These are phyloP conservation scores for Spodoptera frugiperda DNA, from an alignment of 1,140 invertebrate genomes.

Conservation along the genomic window DNA sequence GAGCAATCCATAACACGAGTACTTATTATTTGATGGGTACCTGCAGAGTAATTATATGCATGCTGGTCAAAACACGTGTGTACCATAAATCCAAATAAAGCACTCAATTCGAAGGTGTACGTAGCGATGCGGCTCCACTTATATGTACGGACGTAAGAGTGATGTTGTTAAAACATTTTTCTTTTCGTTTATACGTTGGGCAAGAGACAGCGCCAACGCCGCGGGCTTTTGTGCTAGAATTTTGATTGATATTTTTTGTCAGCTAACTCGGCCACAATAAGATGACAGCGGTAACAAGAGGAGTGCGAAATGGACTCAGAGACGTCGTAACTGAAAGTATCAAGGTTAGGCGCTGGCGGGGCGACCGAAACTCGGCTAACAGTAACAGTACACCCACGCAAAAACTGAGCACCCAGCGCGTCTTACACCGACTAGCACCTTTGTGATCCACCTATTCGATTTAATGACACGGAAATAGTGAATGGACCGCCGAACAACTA, in stretches of 20 bases:
- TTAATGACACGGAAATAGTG: constrained; percentile 77
- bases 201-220: constrained; percentile 72
- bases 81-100: constrained; percentile 62
- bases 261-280: constrained; percentile 82
- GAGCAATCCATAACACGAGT: constrained; percentile 42
- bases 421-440: constrained; percentile 71
- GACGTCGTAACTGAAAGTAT: constrained; percentile 84
- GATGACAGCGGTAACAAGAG: constrained; percentile 83
- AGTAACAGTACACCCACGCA: constrained; percentile 80
- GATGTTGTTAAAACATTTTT: constrained; percentile 63
- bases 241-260: constrained; percentile 86
- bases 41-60: constrained; percentile 47
- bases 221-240: constrained; percentile 84
- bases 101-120: constrained; percentile 51
- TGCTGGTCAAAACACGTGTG: constrained; percentile 49
- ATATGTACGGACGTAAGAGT: constrained; percentile 47
- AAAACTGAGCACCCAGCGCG: constrained; percentile 73
- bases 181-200: constrained; percentile 62
- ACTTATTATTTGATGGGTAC: constrained; percentile 43
- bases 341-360: constrained; percentile 81
- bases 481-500: constrained; percentile 67
- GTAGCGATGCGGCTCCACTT: constrained; percentile 46
- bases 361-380: constrained; percentile 81
- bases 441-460: constrained; percentile 76
- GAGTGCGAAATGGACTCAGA: constrained; percentile 83